Evolutionary conservation across 2,113 vertebrate species (phyloP).

Genomic region (Uria lomvia): DNA sequence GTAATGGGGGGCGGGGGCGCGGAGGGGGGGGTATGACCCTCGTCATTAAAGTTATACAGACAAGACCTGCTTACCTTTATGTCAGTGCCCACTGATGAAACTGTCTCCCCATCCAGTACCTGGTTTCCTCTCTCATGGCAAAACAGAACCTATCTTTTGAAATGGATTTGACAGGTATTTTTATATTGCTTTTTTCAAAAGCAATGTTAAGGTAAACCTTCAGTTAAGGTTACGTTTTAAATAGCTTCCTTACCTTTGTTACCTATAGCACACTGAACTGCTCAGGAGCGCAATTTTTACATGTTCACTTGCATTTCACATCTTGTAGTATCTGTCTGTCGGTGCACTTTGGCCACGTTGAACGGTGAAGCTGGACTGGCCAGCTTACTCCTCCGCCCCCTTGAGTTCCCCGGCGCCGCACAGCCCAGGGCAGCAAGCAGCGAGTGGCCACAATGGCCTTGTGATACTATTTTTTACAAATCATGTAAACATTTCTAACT

Average conservation of each 20-base stretch:
- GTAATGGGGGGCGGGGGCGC: fast-evolving
- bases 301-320: not conserved
- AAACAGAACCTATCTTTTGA: not conserved
- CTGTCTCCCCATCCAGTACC: not conserved
- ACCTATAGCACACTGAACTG: not conserved
- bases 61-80: not conserved
- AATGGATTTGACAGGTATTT: not conserved
- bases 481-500: not conserved
- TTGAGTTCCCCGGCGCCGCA: not conserved
- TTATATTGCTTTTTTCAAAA: not conserved
- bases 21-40: not conserved
- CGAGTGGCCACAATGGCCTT: not conserved
- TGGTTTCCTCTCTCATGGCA: not conserved
- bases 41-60: not conserved
- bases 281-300: not conserved
- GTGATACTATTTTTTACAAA: not conserved
- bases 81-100: not conserved
- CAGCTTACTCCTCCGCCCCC: not conserved
- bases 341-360: not conserved
- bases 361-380: not conserved
- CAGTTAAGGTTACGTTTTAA: not conserved
- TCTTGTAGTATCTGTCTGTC: too few species aligned
- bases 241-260: not conserved
- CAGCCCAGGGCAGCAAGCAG: not conserved
- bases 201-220: not conserved